Conservation (phyloP, 2,113 vertebrate species). For the Corydoras sp. region DNA sequence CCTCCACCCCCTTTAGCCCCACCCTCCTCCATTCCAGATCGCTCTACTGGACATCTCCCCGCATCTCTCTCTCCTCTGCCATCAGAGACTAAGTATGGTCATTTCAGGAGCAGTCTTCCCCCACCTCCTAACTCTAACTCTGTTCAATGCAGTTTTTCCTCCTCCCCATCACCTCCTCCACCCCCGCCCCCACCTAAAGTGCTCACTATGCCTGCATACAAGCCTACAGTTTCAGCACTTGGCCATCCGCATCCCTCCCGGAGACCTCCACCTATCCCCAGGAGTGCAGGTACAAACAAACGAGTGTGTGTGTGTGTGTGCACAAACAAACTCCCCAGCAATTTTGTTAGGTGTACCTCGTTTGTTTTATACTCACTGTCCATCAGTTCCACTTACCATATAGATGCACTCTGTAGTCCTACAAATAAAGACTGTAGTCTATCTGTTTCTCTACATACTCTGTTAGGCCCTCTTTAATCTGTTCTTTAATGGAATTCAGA, state of each 20-base stretch:
- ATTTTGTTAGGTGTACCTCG: no score
- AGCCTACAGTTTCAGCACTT: constrained; percentile 56
- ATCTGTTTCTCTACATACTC: no score
- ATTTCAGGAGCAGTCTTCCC: constrained; percentile 53
- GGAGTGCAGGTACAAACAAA: constrained; percentile 52
- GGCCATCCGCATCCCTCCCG: constrained; percentile 64
- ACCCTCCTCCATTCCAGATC: constrained; percentile 54
- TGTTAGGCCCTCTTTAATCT: no score
- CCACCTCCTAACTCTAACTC: constrained; percentile 56
- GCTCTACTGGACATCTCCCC: constrained; percentile 52
- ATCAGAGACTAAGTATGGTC: constrained; percentile 42
- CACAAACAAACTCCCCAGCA: no score
- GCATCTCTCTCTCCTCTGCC: constrained; percentile 39
- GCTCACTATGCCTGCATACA: constrained; percentile 62
- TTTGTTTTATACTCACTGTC: no score
- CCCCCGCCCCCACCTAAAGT: constrained; percentile 66
- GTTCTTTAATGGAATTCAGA: no score
- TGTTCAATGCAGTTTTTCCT: constrained; percentile 46
- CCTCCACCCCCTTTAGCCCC: constrained; percentile 54
- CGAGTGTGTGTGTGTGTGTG: background rate
- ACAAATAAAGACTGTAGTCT: no score
- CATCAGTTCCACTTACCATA: no score
- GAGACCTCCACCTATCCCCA: constrained; percentile 64
- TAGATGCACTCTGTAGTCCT: no score
- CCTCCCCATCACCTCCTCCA: constrained; percentile 55